phyloP scores from a whole-genome alignment of 2,888 invertebrate species.

The Pachymerium ferrugineum region DNA sequence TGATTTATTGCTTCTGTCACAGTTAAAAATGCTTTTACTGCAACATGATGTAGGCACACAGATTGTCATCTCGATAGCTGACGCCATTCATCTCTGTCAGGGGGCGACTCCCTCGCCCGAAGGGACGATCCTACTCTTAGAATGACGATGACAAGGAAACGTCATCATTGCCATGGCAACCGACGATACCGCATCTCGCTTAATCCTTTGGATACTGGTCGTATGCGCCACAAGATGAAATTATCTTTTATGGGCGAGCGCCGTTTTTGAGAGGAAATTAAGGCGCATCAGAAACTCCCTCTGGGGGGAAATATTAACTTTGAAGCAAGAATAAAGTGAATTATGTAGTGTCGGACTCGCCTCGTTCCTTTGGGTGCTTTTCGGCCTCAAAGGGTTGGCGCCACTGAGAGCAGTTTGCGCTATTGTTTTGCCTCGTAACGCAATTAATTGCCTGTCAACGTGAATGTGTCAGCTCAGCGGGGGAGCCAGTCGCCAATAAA shows the following conservation, averaged over 20 bases:
- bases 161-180: constrained; percentile 16
- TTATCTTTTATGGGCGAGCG: neutral
- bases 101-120: neutral
- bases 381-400: neutral
- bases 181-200: neutral
- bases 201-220: constrained; percentile 2
- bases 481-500: neutral
- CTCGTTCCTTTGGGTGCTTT: neutral
- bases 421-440: constrained; percentile 7
- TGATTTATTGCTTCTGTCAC: constrained; percentile 31
- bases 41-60: constrained; percentile 33
- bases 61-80: constrained; percentile 32
- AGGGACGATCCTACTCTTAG: constrained; percentile 14
- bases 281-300: constrained; percentile 13
- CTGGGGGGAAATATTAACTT: constrained; percentile 1
- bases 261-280: neutral
- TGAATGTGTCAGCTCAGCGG: neutral
- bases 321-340: constrained; percentile 2
- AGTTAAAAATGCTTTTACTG: constrained; percentile 32
- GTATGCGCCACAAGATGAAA: neutral
- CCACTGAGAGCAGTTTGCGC: neutral
- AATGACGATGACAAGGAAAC: constrained; percentile 30
- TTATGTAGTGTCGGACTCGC: neutral
- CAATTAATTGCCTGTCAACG: constrained; percentile 2
- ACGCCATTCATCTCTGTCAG: constrained; percentile 32